phyloP scores from a whole-genome alignment of 2,888 invertebrate species.

The Volucella inflata region DNA sequence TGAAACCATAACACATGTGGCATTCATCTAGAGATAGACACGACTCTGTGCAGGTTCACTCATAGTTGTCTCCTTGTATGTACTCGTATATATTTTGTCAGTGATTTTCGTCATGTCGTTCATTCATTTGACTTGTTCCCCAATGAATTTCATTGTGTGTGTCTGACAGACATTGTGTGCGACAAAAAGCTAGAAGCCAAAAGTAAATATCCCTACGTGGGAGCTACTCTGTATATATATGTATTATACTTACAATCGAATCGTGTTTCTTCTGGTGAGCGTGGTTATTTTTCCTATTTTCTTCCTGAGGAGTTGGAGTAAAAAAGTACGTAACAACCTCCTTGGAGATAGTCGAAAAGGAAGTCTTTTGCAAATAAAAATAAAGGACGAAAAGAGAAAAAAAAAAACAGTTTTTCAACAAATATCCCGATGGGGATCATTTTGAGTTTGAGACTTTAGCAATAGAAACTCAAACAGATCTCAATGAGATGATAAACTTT shows the following conservation, averaged over 20 bases:
- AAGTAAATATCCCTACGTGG: constrained; percentile 18
- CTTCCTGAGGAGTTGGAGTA: not conserved
- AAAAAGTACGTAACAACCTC: not conserved
- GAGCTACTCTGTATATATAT: not conserved
- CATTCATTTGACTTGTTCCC: constrained; percentile 28
- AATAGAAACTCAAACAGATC: constrained; percentile 32
- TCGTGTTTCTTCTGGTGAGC: not conserved
- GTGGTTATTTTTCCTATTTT: not conserved
- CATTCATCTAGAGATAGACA: not conserved
- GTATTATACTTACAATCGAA: too few relatives aligned
- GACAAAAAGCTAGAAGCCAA: constrained; percentile 2
- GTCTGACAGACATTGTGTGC: not conserved
- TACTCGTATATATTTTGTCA: constrained; percentile 13
- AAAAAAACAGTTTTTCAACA: constrained; percentile 17
- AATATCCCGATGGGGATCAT: constrained; percentile 31
- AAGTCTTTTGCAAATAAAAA: constrained; percentile 31
- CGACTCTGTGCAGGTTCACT: too few relatives aligned
- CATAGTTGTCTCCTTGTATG: not conserved
- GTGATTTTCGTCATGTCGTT: not conserved
- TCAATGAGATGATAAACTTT: constrained; percentile 39
- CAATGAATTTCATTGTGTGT: not conserved
- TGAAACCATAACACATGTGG: constrained; percentile 33
- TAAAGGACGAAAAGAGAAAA: too few relatives aligned
- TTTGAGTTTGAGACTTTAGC: not conserved
- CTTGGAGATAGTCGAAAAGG: not conserved